phyloP scores from a whole-genome alignment of 2,888 invertebrate genomes.

The Metacarcinus magister region DNA sequence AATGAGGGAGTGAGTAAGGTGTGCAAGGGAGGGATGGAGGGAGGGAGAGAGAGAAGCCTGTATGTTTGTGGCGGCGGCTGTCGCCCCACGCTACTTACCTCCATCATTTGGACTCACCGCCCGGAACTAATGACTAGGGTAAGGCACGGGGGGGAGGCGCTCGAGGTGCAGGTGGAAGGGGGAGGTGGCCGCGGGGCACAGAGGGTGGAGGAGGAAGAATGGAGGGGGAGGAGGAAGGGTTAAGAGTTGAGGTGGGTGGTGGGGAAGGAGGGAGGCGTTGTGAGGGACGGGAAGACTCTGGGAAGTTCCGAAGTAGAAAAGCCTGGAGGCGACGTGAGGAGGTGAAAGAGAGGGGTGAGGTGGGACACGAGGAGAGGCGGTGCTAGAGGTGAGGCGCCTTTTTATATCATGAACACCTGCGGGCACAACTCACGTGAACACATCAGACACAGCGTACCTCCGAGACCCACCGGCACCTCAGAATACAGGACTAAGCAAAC shows the following conservation, averaged over 20 bases:
- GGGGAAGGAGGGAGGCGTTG: not conserved
- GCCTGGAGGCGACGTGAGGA: not conserved
- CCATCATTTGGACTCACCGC: conserved; percentile 79
- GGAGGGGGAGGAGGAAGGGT: conserved; percentile 54
- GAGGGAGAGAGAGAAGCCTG: conserved; percentile 29
- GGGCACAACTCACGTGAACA: not conserved
- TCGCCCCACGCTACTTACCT: conserved; percentile 79
- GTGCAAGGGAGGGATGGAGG: not conserved
- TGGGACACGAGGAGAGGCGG: not conserved
- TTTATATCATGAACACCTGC: not conserved
- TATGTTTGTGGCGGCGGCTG: conserved; percentile 77
- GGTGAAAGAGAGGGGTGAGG: not conserved
- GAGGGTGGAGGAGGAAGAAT: conserved; percentile 13
- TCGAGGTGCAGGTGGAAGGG: conserved; percentile 65
- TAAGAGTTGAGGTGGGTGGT: conserved; percentile 22
- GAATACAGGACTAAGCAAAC: not conserved
- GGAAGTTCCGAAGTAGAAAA: not conserved
- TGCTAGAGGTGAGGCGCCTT: not conserved
- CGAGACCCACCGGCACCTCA: not conserved
- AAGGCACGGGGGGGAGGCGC: conserved; percentile 74
- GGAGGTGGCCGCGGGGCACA: conserved; percentile 63
- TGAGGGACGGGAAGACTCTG: conserved; percentile 1
- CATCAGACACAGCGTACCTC: not conserved
- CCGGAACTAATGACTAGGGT: conserved; percentile 80
- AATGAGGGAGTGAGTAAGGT: not conserved